Evolutionary conservation across 2,797 vertebrate species (phyloP).

Genomic region (Hippoglossus hippoglossus): DNA sequence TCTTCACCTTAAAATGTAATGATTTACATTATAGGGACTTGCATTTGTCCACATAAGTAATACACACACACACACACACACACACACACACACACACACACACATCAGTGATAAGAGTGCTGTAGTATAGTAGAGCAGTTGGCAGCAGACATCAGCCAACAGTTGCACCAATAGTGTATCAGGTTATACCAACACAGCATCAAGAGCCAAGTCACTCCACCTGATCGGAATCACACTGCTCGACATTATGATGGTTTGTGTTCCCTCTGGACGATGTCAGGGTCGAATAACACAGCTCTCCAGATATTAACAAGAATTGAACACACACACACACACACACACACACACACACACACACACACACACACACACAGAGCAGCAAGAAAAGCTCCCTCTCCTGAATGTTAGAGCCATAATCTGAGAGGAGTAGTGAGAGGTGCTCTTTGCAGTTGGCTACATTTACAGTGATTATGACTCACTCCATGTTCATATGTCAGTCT

Average conservation of each 20-base stretch:
- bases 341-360: no score
- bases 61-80: no score
- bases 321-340: no score
- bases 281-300: conserved; percentile 8
- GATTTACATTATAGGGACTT: background rate
- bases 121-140: background rate
- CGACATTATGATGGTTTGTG: background rate
- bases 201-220: conserved; percentile 35
- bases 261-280: background rate
- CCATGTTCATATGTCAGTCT: conserved; percentile 61
- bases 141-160: conserved; percentile 15
- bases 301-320: no score
- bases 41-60: no score
- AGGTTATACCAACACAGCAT: conserved; percentile 32
- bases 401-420: conserved; percentile 44
- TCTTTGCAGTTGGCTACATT: conserved; percentile 48
- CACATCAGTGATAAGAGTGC: background rate
- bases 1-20: no score
- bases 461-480: conserved; percentile 62
- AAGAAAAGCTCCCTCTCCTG: conserved; percentile 4
- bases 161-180: conserved; percentile 29
- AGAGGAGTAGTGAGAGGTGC: background rate
- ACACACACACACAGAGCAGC: no score
- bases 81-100: no score
- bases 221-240: conserved; percentile 6